Conservation (phyloP, 2,888 invertebrate genomes). For the Sclerodermus sp. region DNA sequence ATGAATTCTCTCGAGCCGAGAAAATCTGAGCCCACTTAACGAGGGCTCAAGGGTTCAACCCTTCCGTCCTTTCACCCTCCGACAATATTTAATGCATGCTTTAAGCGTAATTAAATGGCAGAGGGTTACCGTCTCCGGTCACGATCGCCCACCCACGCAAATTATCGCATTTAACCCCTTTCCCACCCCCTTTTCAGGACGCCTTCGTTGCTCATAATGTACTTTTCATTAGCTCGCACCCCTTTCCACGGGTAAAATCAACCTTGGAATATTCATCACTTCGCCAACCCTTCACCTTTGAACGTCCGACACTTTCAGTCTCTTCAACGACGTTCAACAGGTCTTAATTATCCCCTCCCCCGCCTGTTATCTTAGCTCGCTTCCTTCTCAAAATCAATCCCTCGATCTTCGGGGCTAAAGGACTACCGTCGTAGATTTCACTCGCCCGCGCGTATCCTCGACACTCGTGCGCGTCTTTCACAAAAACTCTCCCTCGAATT, state of each 20-base stretch:
- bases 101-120: conserved; percentile 56
- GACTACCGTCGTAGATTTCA: too few species aligned
- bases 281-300: conserved; percentile 42
- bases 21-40: conserved; percentile 46
- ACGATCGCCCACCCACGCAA: conserved; percentile 51
- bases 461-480: too few species aligned
- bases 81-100: conserved; percentile 57
- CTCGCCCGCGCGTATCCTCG: too few species aligned
- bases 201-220: conserved; percentile 44
- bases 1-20: conserved; percentile 8
- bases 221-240: conserved; percentile 53
- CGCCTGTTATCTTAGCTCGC: too few species aligned
- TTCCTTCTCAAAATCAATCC: too few species aligned
- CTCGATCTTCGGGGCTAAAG: too few species aligned
- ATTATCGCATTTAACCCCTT: conserved; percentile 53
- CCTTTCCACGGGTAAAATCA: conserved; percentile 40
- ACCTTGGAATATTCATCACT: conserved; percentile 53
- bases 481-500: too few species aligned
- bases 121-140: conserved; percentile 45
- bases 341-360: too few species aligned
- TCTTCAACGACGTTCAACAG: conserved; percentile 13
- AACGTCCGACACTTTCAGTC: conserved; percentile 29
- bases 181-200: conserved; percentile 12
- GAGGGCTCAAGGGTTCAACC: conserved; percentile 44
- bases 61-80: conserved; percentile 47